phyloP scores from a whole-genome alignment of 2,888 invertebrate species.

The Synergus laeviventris region DNA sequence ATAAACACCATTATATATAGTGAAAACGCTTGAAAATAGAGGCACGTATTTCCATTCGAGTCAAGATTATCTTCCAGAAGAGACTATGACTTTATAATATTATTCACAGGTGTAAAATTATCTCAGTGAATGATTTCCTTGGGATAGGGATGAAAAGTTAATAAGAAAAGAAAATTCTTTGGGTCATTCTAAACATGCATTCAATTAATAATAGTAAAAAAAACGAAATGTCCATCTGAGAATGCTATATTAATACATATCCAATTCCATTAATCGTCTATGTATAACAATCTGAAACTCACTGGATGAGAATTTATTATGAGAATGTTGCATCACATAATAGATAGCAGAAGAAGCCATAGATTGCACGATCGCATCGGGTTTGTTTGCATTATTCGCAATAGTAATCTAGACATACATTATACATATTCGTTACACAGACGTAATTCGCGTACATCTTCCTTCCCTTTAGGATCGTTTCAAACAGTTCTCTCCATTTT shows the following conservation, averaged over 20 bases:
- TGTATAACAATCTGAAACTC: not conserved
- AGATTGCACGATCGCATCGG: not conserved
- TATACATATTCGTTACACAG: constrained; percentile 30
- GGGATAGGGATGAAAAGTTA: not conserved
- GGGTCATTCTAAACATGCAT: no score
- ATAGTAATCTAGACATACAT: constrained; percentile 22
- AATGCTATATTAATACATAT: no score
- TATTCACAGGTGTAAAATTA: not conserved
- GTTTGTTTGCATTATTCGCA: constrained; percentile 25
- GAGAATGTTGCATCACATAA: not conserved
- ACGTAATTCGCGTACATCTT: constrained; percentile 10
- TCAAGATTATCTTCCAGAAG: constrained; percentile 1
- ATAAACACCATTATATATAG: constrained; percentile 30
- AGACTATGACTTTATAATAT: constrained; percentile 3
- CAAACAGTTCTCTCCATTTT: constrained; percentile 37
- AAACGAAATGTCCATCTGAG: not conserved
- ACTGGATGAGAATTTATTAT: no score
- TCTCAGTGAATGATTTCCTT: not conserved
- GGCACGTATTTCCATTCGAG: constrained; percentile 4
- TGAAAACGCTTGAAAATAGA: constrained; percentile 23
- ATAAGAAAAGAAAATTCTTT: no score
- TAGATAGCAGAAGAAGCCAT: not conserved
- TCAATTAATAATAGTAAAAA: no score
- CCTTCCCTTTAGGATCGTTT: constrained; percentile 34
- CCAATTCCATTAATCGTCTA: not conserved